Conservation (phyloP, 2,888 invertebrate species). For the Trachelus tabidus region DNA sequence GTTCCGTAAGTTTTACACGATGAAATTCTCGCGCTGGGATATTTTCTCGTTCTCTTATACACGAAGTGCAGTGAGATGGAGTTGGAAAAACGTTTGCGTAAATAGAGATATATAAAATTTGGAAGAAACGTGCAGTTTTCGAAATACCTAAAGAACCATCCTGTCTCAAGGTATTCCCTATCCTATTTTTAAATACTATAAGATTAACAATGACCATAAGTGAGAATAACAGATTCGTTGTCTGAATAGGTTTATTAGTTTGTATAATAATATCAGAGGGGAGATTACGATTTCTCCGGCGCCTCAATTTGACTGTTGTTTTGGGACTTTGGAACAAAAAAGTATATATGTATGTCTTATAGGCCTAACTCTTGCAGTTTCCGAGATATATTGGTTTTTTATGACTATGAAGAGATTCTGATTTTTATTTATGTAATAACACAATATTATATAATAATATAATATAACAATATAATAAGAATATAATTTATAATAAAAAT, state of each 20-base stretch:
- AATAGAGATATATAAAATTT: neutral
- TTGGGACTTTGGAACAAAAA: no score
- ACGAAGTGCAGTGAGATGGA: neutral
- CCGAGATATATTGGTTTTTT: no score
- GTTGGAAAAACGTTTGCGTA: neutral
- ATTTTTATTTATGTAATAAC: no score
- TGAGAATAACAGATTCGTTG: neutral
- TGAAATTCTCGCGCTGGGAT: neutral
- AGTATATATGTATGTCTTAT: no score
- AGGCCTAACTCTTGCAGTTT: no score
- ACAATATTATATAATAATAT: no score
- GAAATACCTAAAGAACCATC: neutral
- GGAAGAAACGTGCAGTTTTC: neutral
- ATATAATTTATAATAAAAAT: no score
- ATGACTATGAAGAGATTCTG: no score
- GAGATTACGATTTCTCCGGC: no score
- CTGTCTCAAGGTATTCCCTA: neutral
- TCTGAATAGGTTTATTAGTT: neutral
- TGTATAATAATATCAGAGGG: neutral
- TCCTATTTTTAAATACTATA: neutral
- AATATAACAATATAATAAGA: no score
- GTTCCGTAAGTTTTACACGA: neutral
- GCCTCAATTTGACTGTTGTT: no score
- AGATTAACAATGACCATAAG: neutral
- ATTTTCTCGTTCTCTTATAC: neutral